phyloP scores from a whole-genome alignment of 1,140 invertebrate genomes.

The Meloidogyne chitwoodi region DNA sequence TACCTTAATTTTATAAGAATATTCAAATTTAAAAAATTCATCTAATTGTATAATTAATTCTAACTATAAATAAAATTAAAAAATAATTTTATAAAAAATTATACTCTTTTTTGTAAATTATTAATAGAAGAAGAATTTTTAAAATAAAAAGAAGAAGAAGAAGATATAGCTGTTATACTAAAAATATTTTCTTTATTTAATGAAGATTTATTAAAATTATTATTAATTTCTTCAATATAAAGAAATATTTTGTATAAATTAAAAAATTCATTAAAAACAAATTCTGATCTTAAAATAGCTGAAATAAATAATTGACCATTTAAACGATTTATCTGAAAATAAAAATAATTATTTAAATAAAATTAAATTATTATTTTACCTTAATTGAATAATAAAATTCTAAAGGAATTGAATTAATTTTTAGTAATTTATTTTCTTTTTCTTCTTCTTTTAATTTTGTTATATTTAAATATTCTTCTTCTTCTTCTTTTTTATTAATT shows the following conservation, averaged over 20 bases:
- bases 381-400: slow-evolving; percentile 9
- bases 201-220: too few species aligned
- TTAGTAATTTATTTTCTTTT: neutral
- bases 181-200: neutral
- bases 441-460: neutral
- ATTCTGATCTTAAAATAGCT: neutral
- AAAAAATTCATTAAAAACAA: neutral
- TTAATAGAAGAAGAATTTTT: neutral
- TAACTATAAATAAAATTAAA: neutral
- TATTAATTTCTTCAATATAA: neutral
- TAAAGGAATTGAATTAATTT: neutral
- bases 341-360: neutral
- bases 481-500: neutral
- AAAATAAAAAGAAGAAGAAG: neutral
- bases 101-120: neutral
- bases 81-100: too few species aligned
- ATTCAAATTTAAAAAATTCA: neutral
- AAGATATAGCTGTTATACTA: neutral
- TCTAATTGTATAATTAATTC: neutral
- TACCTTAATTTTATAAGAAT: neutral
- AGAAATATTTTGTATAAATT: neutral
- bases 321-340: neutral
- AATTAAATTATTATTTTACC: neutral
- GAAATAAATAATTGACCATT: slow-evolving; percentile 9
- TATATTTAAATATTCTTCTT: neutral